These are phyloP conservation scores for Brachionus manjavacas DNA, from an alignment of 1,140 invertebrate species.

Conservation along the genomic window DNA sequence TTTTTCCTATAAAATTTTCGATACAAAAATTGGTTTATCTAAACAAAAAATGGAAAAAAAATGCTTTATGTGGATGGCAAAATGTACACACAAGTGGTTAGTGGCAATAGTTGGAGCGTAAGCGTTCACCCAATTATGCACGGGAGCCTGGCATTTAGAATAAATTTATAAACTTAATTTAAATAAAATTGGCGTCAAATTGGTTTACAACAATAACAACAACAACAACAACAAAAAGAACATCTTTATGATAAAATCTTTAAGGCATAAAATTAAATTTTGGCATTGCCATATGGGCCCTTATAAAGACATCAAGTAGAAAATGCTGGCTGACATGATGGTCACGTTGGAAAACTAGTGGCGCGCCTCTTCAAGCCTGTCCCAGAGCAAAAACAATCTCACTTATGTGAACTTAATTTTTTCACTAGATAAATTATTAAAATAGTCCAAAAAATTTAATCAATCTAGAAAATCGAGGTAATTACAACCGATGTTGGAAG, in stretches of 20 bases:
- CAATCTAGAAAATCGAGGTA: neutral
- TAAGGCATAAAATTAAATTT: neutral
- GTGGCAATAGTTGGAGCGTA: neutral
- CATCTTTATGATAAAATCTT: neutral
- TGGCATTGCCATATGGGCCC: neutral
- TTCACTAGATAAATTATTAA: neutral
- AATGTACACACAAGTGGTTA: neutral
- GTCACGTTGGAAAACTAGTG: no score
- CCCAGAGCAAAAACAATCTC: no score
- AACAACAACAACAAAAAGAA: neutral
- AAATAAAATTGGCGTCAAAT: neutral
- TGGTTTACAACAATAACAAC: neutral
- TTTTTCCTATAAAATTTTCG: neutral
- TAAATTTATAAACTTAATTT: neutral
- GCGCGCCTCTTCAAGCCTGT: no score
- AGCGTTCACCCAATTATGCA: neutral
- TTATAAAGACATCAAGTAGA: neutral
- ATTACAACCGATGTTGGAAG: neutral
- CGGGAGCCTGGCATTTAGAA: no score
- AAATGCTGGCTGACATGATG: neutral
- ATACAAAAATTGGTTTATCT: slow-evolving; percentile 17
- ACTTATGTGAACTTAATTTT: neutral
- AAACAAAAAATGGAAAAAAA: neutral
- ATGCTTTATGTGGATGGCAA: neutral
- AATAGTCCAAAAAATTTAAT: neutral